Conservation (phyloP, 30 jellyfish, hydroid and myxozoan species). For the Pelagia noctiluca region DNA sequence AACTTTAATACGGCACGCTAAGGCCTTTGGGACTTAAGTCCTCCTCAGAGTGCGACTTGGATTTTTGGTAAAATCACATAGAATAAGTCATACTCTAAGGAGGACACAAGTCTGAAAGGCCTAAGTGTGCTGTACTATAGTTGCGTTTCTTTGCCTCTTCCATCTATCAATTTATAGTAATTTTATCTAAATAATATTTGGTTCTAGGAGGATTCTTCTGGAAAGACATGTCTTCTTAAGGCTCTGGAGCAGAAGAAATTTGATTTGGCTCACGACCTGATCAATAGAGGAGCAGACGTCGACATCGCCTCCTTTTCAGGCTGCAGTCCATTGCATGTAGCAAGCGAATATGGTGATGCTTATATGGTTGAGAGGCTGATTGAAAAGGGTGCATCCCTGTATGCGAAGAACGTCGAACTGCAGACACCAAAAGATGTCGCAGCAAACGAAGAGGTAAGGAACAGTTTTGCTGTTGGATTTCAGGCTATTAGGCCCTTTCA, state of each 20-base stretch:
- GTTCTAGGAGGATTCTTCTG: conserved; percentile 39
- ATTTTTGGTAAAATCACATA: too few relatives aligned
- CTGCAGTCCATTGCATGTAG: conserved; percentile 58
- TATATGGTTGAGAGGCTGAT: conserved; percentile 38
- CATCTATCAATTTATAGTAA: too few relatives aligned
- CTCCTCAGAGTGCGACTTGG: too few relatives aligned
- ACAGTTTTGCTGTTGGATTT: background rate
- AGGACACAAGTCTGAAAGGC: too few relatives aligned
- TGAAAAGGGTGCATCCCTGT: conserved; percentile 32
- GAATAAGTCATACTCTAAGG: too few relatives aligned
- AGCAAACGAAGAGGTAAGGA: conserved; percentile 43
- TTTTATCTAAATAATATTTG: background rate
- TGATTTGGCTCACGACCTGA: conserved; percentile 20
- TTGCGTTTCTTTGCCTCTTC: too few relatives aligned
- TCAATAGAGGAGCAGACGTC: conserved; percentile 48
- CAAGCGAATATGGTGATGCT: conserved; percentile 45
- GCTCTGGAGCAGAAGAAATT: conserved; percentile 51
- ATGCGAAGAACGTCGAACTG: conserved; percentile 49
- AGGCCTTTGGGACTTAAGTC: too few relatives aligned
- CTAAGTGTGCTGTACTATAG: too few relatives aligned
- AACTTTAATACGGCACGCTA: too few relatives aligned
- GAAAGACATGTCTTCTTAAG: conserved; percentile 44
- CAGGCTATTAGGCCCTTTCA: background rate
- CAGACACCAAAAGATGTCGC: conserved; percentile 67
- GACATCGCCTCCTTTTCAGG: conserved; percentile 55